Base-by-base conservation (phyloP, 1,140 invertebrate species). In the Anoplophora glabripennis region DNA sequence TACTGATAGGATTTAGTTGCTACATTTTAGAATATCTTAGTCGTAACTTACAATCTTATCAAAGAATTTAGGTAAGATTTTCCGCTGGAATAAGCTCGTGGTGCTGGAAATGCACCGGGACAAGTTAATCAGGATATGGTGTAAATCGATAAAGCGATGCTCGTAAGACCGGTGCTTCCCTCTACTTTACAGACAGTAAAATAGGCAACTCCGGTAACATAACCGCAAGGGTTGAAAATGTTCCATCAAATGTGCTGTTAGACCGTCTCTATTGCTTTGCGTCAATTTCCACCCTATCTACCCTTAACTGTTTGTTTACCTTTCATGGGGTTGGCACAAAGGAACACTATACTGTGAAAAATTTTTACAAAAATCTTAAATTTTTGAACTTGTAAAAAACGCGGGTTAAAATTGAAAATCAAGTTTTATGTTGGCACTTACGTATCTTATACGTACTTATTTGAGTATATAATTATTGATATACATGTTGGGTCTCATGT, bases 151-250 rank as follows among this genome's bases (percentile, higher is more conserved):
- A 65, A 61, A 55, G 56, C 37, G 15, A 34, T 40, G 38, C 36
- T 54, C 18, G 36, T 53, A 53, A 53, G 53, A 57, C 49, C 33
- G 35, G 51, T 54, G 56, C 49, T 56, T 61, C 59, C 59, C 59
- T 62, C 63, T 62, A 51, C 55, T 57, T 61, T 51, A 38, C 63
- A 61, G 63, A 61, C 63, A 57, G 59, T 57, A 54, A 58, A 61
- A 54, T 57, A 58, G 52, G 28, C 44, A 42, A 34, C n/a, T 34
- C 42, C 45, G 17, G 34, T 59, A 41, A 38, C 53, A 55, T 58
- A 62, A 66, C 64, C 64, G 54, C 64, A 66, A 66, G 61, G 64
- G 64, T 63, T 66, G 64, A 53, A 60, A 66, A 60, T 58, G 55
- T 51, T 42, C 61, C 58, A 63, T 63, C 56, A 55, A 58, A 59